Evolutionary conservation across 2,113 vertebrate genomes (phyloP).

Genomic region (Hypanus sabinus): DNA sequence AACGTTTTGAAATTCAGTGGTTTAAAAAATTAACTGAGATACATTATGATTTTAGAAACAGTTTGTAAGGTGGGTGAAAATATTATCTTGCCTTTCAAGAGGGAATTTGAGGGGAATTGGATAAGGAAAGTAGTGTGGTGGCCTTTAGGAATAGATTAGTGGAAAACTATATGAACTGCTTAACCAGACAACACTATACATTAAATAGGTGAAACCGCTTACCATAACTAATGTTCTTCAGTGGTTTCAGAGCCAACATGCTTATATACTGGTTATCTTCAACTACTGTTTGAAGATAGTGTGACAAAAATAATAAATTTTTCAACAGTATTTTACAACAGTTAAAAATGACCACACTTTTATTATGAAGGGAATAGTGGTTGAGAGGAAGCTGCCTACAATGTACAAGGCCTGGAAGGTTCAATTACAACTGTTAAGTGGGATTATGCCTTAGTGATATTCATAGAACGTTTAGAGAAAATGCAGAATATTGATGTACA

Average conservation of each 20-base stretch:
- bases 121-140: too few species aligned
- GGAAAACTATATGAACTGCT: too few species aligned
- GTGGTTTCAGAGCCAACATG: neutral
- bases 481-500: neutral
- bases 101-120: too few species aligned
- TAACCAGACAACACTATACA: too few species aligned
- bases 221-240: neutral
- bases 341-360: neutral
- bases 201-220: too few species aligned
- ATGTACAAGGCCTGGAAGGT: neutral
- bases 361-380: neutral
- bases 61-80: too few species aligned
- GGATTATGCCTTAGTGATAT: neutral
- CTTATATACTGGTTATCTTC: neutral
- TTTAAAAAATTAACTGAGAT: too few species aligned
- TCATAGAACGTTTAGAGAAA: neutral
- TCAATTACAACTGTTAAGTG: neutral
- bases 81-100: too few species aligned
- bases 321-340: neutral
- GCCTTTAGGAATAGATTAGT: too few species aligned
- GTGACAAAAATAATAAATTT: neutral
- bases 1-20: too few species aligned
- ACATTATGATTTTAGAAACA: too few species aligned
- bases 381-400: neutral
- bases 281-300: neutral